A percentile compares a stretch with the other conserved stretches of the same genome.
phyloP scores from a whole-genome alignment of 2,113 vertebrate genomes.

The Speoplatyrhinus poulsoni region DNA sequence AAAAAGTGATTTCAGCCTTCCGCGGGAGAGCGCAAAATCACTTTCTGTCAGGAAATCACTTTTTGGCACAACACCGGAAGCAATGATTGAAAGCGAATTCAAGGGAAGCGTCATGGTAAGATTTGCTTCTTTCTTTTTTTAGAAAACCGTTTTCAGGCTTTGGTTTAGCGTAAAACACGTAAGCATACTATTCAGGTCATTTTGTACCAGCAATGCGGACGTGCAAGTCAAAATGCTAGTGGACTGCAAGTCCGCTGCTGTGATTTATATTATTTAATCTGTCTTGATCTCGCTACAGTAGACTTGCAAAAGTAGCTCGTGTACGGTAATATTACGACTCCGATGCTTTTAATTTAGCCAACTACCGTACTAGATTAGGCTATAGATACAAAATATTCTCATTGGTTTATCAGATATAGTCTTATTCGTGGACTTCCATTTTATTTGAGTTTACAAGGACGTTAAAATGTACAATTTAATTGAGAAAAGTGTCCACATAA shows the following conservation, averaged over 20 bases:
- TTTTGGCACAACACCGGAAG: too few relatives aligned
- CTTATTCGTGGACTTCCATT: too few relatives aligned
- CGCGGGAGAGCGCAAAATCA: too few relatives aligned
- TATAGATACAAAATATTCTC: too few relatives aligned
- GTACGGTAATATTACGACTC: too few relatives aligned
- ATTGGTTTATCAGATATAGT: background rate
- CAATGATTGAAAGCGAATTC: background rate
- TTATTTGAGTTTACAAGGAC: background rate
- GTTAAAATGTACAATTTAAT: background rate
- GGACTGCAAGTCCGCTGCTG: background rate
- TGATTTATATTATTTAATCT: background rate
- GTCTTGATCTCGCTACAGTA: too few relatives aligned
- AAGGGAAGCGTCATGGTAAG: background rate
- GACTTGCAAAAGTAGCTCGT: too few relatives aligned
- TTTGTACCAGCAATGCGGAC: background rate
- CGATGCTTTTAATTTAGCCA: too few relatives aligned
- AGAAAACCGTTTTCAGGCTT: background rate
- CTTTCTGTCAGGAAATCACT: too few relatives aligned
- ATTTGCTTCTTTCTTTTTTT: background rate
- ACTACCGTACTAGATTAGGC: too few relatives aligned
- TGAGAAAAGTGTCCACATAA: background rate
- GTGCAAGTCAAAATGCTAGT: background rate
- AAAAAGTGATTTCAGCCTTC: too few relatives aligned
- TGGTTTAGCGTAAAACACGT: background rate
- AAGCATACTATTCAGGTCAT: background rate